These are phyloP conservation scores for Leptopilina myrica DNA, from an alignment of 2,888 invertebrate genomes.

Conservation along the genomic window DNA sequence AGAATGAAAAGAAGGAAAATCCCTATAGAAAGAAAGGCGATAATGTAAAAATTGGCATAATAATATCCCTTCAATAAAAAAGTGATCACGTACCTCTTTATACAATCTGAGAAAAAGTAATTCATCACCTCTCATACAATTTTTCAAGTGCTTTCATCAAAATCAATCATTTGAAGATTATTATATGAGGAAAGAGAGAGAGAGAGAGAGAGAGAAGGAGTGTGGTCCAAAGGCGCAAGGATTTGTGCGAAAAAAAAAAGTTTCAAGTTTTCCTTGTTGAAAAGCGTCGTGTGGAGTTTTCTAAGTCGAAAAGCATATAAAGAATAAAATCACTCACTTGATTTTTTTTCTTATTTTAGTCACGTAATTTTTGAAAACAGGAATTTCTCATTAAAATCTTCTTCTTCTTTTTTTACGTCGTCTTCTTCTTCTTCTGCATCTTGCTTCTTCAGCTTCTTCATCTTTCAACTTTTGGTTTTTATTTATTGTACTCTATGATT, in stretches of 20 bases:
- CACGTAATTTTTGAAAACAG: slow-evolving; percentile 24
- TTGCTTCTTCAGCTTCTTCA: too few relatives aligned
- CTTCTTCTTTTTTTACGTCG: neutral
- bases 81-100: slow-evolving; percentile 30
- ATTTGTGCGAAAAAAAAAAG: neutral
- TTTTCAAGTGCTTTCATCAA: slow-evolving; percentile 26
- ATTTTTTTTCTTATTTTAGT: too few relatives aligned
- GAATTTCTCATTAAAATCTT: slow-evolving; percentile 10
- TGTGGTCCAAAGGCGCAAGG: slow-evolving; percentile 13
- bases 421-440: too few relatives aligned
- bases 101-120: slow-evolving; percentile 22
- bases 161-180: slow-evolving; percentile 35
- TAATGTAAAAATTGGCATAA: neutral
- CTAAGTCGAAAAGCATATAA: slow-evolving; percentile 2
- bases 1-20: neutral
- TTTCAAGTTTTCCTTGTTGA: neutral
- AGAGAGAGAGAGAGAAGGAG: too few relatives aligned
- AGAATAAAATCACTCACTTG: slow-evolving; percentile 10
- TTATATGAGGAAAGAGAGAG: too few relatives aligned
- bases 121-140: slow-evolving; percentile 30
- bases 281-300: neutral
- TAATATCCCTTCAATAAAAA: slow-evolving; percentile 5
- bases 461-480: too few relatives aligned
- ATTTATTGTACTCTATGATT: too few relatives aligned
- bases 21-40: neutral